phyloP scores from a whole-genome alignment of 2,113 vertebrate genomes.

The Phalacrocorax aristotelis region DNA sequence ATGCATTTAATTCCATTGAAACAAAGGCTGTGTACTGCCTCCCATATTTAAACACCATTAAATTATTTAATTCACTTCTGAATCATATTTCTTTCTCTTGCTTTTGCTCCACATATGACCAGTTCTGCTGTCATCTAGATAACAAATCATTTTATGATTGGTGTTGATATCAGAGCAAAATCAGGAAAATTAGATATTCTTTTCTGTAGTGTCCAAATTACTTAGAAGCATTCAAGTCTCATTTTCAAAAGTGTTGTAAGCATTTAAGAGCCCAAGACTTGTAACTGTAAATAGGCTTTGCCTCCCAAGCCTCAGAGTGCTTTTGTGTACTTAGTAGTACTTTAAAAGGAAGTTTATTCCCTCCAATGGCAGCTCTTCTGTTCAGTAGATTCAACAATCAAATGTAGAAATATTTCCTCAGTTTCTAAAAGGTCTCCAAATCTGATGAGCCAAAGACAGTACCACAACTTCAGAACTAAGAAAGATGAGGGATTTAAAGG shows the following conservation, averaged over 20 bases:
- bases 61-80: constrained; percentile 22
- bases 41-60: neutral
- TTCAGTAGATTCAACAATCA: neutral
- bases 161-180: constrained; percentile 18
- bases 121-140: neutral
- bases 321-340: neutral
- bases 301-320: neutral
- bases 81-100: constrained; percentile 16
- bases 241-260: constrained; percentile 20
- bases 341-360: constrained; percentile 7
- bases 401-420: neutral
- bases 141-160: constrained; percentile 12
- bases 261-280: neutral
- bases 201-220: constrained; percentile 24
- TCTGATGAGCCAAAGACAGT: neutral
- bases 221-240: constrained; percentile 10
- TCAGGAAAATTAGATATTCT: neutral
- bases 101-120: neutral
- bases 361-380: neutral
- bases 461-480: neutral
- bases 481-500: neutral
- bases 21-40: neutral
- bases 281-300: neutral
- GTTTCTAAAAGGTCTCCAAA: neutral
- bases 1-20: neutral